Conservation (phyloP, 23 tunicate species). For the Trididemnum clinides region DNA sequence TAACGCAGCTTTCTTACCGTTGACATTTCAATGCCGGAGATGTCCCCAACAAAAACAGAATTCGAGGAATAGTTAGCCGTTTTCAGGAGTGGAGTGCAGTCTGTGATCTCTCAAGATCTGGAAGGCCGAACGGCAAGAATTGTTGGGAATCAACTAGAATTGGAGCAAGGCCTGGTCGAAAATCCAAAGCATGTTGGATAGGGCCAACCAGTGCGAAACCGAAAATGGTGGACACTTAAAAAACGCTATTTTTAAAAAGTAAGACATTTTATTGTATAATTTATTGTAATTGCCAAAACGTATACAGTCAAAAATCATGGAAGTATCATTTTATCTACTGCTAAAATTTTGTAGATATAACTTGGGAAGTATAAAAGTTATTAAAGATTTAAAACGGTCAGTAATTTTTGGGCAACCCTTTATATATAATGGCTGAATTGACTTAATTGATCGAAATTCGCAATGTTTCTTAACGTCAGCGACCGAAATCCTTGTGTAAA, state of each 20-base stretch:
- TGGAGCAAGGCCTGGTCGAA: neutral
- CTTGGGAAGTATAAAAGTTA: neutral
- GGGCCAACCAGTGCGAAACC: neutral
- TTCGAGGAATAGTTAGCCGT: neutral
- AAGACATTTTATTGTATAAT: neutral
- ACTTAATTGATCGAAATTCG: too few species aligned
- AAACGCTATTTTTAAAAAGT: neutral
- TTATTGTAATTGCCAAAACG: neutral
- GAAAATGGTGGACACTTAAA: neutral
- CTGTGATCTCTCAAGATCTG: neutral
- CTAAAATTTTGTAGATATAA: neutral
- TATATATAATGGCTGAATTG: too few species aligned
- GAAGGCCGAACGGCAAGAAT: neutral
- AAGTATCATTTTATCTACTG: neutral
- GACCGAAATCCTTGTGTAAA: too few species aligned
- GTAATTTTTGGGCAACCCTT: neutral
- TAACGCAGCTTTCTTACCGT: neutral
- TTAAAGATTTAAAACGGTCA: neutral
- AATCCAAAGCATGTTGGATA: neutral
- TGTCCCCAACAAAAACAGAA: neutral
- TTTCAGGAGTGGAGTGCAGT: neutral
- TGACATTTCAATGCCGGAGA: neutral
- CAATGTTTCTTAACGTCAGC: too few species aligned
- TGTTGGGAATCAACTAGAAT: neutral
- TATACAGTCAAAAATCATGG: neutral